Evolutionary conservation across 2,797 vertebrate species (phyloP).

Genomic region (Thamnophis elegans): DNA sequence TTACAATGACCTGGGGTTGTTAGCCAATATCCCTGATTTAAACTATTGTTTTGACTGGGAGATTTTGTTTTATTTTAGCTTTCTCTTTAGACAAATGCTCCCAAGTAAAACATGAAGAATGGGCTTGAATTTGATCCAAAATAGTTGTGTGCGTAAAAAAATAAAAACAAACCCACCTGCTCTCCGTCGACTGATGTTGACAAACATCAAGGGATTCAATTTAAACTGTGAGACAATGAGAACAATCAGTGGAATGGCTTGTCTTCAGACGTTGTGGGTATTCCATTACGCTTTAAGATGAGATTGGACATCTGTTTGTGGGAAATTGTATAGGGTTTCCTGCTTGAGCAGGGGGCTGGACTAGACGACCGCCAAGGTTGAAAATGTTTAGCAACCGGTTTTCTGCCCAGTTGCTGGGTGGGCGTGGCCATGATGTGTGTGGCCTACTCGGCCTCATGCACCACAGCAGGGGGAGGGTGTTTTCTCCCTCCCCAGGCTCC

Average conservation of each 20-base stretch:
- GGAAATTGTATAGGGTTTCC: neutral
- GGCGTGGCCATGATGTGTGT: too few relatives aligned
- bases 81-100: neutral
- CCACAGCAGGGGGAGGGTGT: too few relatives aligned
- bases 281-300: neutral
- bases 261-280: neutral
- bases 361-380: neutral
- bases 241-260: neutral
- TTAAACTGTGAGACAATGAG: neutral
- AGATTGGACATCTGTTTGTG: neutral
- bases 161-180: too few relatives aligned
- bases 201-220: neutral
- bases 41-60: neutral
- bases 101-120: neutral
- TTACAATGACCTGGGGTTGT: neutral
- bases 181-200: too few relatives aligned
- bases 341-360: neutral
- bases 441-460: too few relatives aligned
- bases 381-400: too few relatives aligned
- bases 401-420: too few relatives aligned
- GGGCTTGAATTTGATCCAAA: neutral
- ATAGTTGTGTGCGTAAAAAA: too few relatives aligned
- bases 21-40: slow-evolving; percentile 3
- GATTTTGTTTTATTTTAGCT: neutral
- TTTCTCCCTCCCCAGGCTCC: too few relatives aligned